Conservation (phyloP, 1,140 invertebrate species). For the Diabrotica undecimpunctata region DNA sequence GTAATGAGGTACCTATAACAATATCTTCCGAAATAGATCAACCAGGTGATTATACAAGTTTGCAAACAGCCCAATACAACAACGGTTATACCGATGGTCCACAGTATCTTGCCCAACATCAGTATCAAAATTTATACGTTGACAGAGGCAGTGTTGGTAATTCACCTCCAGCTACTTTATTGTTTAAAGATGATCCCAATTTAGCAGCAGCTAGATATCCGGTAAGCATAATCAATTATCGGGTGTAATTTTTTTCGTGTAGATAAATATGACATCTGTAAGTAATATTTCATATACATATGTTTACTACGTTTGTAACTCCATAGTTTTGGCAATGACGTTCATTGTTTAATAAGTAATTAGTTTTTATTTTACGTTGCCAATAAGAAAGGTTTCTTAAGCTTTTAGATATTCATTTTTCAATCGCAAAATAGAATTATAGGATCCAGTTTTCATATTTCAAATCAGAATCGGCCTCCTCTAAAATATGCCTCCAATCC, state of each 20-base stretch:
- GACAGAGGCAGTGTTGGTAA: slow-evolving; percentile 30
- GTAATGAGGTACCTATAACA: slow-evolving; percentile 14
- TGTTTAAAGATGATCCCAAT: slow-evolving; percentile 35
- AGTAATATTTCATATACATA: neutral
- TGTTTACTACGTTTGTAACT: too few relatives aligned
- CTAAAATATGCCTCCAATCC: too few relatives aligned
- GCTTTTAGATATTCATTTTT: too few relatives aligned
- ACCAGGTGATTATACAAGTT: slow-evolving; percentile 33
- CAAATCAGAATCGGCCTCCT: too few relatives aligned
- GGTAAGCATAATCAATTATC: slow-evolving; percentile 21
- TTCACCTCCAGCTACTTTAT: slow-evolving; percentile 28
- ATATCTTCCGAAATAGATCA: slow-evolving; percentile 22
- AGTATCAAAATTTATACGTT: slow-evolving; percentile 30
- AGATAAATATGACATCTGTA: neutral
- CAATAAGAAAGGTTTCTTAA: too few relatives aligned
- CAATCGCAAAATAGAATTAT: too few relatives aligned
- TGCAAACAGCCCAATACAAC: slow-evolving; percentile 36
- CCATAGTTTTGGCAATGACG: too few relatives aligned
- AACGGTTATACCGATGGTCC: slow-evolving; percentile 29
- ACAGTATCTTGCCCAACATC: slow-evolving; percentile 34
- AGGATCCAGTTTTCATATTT: too few relatives aligned
- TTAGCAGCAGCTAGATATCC: slow-evolving; percentile 34
- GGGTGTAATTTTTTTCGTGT: neutral
- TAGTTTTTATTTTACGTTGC: too few relatives aligned
- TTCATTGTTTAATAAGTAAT: too few relatives aligned